These are phyloP conservation scores for Scaptomyza flava DNA, from an alignment of 2,888 invertebrate genomes.

Conservation along the genomic window DNA sequence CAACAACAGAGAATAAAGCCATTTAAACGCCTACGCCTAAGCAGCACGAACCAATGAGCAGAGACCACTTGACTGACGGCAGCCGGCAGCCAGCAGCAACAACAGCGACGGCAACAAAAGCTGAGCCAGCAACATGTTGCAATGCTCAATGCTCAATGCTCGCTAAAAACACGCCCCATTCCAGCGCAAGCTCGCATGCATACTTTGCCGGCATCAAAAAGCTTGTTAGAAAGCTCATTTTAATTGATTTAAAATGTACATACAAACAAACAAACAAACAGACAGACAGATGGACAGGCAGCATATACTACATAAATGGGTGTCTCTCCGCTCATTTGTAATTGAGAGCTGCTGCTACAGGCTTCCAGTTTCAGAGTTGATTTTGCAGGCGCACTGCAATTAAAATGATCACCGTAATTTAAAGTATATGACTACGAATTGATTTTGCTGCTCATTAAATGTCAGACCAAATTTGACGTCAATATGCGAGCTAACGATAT, in stretches of 20 bases:
- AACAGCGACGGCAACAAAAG: conserved; percentile 30
- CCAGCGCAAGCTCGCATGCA: conserved; percentile 28
- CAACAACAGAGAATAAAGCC: conserved; percentile 18
- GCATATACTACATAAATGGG: conserved; percentile 2
- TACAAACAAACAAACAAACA: conserved; percentile 16
- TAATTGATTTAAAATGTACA: conserved; percentile 60
- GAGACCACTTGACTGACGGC: conserved; percentile 42
- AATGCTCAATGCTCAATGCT: conserved; percentile 44
- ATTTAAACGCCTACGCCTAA: conserved; percentile 64
- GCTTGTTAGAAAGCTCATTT: conserved; percentile 62
- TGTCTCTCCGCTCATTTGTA: conserved; percentile 34
- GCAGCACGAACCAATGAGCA: conserved; percentile 57
- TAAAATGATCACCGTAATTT: conserved; percentile 79
- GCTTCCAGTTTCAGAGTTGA: conserved; percentile 34
- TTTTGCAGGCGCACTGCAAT: conserved; percentile 77
- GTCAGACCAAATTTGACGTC: conserved; percentile 73
- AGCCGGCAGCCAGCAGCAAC: conserved; percentile 17
- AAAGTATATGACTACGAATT: conserved; percentile 56
- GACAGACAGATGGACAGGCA: neutral
- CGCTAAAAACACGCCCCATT: conserved; percentile 56
- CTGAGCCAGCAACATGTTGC: conserved; percentile 65
- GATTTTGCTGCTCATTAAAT: conserved; percentile 57
- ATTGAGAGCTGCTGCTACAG: conserved; percentile 24
- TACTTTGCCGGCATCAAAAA: conserved; percentile 24
- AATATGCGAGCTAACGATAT: conserved; percentile 77